Conservation (phyloP, 92 coral and sea anemone species). For the Blastomussa wellsi region DNA sequence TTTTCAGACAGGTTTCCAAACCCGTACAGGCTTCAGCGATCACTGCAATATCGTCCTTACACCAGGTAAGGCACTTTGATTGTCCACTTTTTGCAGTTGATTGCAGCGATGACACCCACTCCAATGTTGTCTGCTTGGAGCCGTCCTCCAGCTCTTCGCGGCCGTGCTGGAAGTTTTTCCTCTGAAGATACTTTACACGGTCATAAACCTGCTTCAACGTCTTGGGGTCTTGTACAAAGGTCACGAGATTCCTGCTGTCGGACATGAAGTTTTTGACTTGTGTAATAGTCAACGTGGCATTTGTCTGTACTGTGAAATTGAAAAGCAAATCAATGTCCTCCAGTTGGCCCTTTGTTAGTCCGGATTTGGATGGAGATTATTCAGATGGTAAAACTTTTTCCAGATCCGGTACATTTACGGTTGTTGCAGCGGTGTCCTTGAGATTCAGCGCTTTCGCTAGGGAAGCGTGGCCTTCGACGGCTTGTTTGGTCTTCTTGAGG, state of each 20-base stretch:
- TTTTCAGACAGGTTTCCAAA: too few relatives aligned
- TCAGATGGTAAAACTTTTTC: background rate
- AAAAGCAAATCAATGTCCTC: background rate
- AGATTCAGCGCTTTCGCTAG: background rate
- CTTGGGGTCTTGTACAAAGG: background rate
- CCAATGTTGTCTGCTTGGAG: too few relatives aligned
- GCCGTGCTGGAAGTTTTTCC: background rate
- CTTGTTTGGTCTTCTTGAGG: too few relatives aligned
- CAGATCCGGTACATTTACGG: too few relatives aligned
- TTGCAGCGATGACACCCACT: too few relatives aligned
- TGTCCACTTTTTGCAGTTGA: too few relatives aligned
- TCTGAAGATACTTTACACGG: background rate
- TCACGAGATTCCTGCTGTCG: background rate
- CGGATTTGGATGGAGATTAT: too few relatives aligned
- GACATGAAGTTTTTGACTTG: background rate
- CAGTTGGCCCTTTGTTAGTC: background rate
- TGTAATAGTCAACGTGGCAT: background rate
- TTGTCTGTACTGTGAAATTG: background rate
- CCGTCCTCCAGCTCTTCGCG: background rate
- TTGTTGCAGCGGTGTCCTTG: background rate
- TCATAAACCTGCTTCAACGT: background rate
- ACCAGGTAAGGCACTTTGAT: too few relatives aligned
- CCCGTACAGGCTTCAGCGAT: too few relatives aligned
- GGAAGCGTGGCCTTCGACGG: too few relatives aligned
- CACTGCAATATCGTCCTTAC: too few relatives aligned